phyloP scores from a whole-genome alignment of 2,888 invertebrate genomes.

The Yponomeuta cagnagella region DNA sequence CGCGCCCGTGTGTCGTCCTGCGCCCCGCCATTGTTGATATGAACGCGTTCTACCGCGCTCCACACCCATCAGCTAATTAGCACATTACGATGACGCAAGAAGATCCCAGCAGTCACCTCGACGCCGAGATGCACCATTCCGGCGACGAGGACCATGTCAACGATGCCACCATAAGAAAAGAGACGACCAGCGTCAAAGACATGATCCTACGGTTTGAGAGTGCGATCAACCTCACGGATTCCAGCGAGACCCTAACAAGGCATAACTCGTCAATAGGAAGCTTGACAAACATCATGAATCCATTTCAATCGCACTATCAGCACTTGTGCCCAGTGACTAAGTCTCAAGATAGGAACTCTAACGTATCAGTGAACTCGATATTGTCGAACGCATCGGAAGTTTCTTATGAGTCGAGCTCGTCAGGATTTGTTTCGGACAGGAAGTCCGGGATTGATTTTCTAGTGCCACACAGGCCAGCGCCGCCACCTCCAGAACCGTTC shows the following conservation, averaged over 20 bases:
- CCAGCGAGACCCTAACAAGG: constrained; percentile 55
- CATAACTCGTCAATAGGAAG: constrained; percentile 50
- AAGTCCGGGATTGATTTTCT: constrained; percentile 46
- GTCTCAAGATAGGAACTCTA: constrained; percentile 64
- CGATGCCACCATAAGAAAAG: constrained; percentile 50
- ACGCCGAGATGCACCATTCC: constrained; percentile 50
- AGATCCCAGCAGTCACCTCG: constrained; percentile 45
- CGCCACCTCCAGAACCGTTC: constrained; percentile 60
- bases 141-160: constrained; percentile 44
- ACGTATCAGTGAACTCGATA: constrained; percentile 68
- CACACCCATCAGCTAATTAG: constrained; percentile 28
- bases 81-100: constrained; percentile 59
- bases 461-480: constrained; percentile 63
- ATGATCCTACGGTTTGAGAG: constrained; percentile 67
- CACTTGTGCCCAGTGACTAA: constrained; percentile 53
- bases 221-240: constrained; percentile 42
- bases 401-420: constrained; percentile 68
- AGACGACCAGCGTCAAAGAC: constrained; percentile 57
- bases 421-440: constrained; percentile 65
- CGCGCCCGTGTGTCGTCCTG: constrained; percentile 31
- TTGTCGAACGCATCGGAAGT: constrained; percentile 65
- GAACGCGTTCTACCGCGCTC: constrained; percentile 44
- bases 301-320: constrained; percentile 56
- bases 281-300: constrained; percentile 60
- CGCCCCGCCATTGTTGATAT: constrained; percentile 43